These are phyloP conservation scores for Nothocercus julius DNA, from an alignment of 2,113 vertebrate species.

Conservation along the genomic window DNA sequence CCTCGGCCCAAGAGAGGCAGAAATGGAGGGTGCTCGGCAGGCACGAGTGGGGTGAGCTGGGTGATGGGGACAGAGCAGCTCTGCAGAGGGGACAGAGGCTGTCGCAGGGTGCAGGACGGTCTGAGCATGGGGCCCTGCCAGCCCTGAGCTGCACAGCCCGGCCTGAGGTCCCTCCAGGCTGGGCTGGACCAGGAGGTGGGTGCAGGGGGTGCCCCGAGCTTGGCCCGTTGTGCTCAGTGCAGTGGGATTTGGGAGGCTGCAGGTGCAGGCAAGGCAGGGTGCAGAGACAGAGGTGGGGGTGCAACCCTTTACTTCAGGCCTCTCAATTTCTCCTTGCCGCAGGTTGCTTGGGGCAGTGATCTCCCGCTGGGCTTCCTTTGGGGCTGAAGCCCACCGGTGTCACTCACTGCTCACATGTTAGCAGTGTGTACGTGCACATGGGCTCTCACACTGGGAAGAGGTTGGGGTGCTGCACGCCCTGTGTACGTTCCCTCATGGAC, in stretches of 20 bases:
- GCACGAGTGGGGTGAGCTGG: too few relatives aligned
- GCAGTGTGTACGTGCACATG: fast-evolving
- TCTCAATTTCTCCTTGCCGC: neutral
- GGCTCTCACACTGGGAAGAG: neutral
- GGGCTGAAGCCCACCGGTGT: neutral
- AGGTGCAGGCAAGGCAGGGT: too few relatives aligned
- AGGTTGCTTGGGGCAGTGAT: neutral
- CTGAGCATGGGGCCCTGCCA: too few relatives aligned
- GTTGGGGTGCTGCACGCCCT: neutral
- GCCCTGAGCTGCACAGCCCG: too few relatives aligned
- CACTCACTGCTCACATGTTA: neutral
- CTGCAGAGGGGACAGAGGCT: neutral
- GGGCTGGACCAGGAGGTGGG: neutral
- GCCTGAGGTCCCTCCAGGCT: neutral
- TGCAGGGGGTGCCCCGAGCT: neutral
- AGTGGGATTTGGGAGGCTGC: too few relatives aligned
- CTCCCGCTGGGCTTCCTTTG: neutral
- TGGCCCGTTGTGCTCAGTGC: too few relatives aligned
- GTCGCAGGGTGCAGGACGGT: neutral
- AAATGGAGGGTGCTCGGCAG: too few relatives aligned
- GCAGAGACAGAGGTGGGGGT: too few relatives aligned
- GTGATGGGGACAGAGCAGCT: neutral
- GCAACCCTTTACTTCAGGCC: neutral
- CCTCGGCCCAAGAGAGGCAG: too few relatives aligned
- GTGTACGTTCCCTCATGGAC: neutral